Percentiles rank a stretch among this genome's conserved stretches.
Evolutionary conservation across 2,113 vertebrate genomes (phyloP).

Genomic region (Plotosus lineatus): DNA sequence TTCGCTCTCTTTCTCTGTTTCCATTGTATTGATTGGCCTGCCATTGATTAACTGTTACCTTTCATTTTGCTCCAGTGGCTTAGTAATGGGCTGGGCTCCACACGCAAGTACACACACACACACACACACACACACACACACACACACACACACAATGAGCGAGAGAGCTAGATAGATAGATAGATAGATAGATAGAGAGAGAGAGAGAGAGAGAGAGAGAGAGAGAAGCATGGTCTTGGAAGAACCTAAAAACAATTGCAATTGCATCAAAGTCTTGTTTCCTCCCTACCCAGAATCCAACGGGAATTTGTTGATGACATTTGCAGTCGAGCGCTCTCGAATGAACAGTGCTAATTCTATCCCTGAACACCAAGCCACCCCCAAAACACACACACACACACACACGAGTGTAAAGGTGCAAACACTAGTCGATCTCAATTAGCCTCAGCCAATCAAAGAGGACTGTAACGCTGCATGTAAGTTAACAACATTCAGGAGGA

Average conservation of each 20-base stretch:
- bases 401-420: too few species aligned
- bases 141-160: constrained; percentile 1
- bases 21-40: constrained; percentile 27
- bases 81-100: constrained; percentile 33
- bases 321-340: constrained; percentile 38
- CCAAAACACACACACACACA: constrained; percentile 12
- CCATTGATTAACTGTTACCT: constrained; percentile 52
- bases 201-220: not conserved
- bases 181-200: not conserved
- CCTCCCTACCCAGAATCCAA: constrained; percentile 41
- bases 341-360: constrained; percentile 46
- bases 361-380: constrained; percentile 29
- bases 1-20: constrained; percentile 17
- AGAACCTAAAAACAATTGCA: constrained; percentile 48
- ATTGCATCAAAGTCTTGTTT: constrained; percentile 38
- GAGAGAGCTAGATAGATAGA: not conserved
- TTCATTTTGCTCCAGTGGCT: constrained; percentile 45
- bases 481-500: constrained; percentile 19
- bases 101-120: constrained; percentile 18
- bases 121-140: constrained; percentile 16
- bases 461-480: constrained; percentile 32
- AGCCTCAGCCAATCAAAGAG: constrained; percentile 36
- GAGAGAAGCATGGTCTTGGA: constrained; percentile 21
- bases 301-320: constrained; percentile 49
- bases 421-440: constrained; percentile 44